Percentiles rank a stretch among this genome's conserved stretches.
These are phyloP conservation scores for Psephotus haematonotus DNA, from an alignment of 2,113 vertebrate species.

Conservation along the genomic window DNA sequence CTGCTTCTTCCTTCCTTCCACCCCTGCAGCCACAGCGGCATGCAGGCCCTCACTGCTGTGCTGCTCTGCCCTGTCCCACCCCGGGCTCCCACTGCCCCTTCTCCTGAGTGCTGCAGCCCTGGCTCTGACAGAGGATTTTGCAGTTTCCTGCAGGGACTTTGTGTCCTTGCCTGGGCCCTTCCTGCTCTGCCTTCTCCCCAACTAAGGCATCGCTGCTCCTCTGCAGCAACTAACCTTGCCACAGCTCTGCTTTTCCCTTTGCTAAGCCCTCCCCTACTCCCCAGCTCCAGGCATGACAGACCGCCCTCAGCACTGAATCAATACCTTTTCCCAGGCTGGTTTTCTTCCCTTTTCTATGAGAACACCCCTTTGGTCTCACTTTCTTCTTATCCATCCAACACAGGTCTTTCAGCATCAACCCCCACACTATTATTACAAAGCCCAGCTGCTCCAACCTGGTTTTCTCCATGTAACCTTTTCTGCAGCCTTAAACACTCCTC, in stretches of 20 bases:
- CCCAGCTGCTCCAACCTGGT: neutral
- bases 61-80: neutral
- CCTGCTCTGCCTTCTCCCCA: neutral
- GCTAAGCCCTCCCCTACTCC: neutral
- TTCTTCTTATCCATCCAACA: neutral
- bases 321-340: neutral
- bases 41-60: neutral
- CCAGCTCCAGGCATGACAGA: accelerated
- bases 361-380: neutral
- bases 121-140: neutral
- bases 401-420: neutral
- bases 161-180: accelerated
- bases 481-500: neutral
- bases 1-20: neutral
- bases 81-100: neutral
- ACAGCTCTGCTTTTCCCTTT: neutral
- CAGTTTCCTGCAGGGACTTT: accelerated
- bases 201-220: neutral
- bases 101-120: neutral
- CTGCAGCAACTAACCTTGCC: neutral
- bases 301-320: neutral
- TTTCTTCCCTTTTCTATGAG: neutral
- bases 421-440: neutral
- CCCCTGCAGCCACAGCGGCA: neutral
- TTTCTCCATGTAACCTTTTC: neutral